Evolutionary conservation across 2,888 invertebrate genomes (phyloP), one percentile per base, ranked within the genome.

Genomic region (Helleia helle): DNA sequence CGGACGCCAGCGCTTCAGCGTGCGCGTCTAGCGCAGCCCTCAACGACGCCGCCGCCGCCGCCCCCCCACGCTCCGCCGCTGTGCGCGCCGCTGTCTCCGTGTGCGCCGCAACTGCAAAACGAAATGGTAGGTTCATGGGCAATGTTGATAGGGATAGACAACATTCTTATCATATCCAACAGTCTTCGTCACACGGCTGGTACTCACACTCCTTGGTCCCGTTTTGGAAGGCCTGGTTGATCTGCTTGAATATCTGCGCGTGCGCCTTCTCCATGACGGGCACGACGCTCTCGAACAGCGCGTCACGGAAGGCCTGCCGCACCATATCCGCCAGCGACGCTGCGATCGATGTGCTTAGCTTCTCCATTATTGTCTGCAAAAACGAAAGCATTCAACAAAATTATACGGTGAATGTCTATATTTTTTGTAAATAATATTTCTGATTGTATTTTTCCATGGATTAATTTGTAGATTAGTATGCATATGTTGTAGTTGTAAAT

Each of bases 131-230:
- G n/a, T n/a, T n/a, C n/a, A n/a, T n/a, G n/a, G n/a, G n/a, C n/a
- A n/a, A n/a, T n/a, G n/a, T n/a, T n/a, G n/a, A n/a, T n/a, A n/a
- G n/a, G n/a, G n/a, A n/a, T n/a, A n/a, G n/a, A n/a, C n/a, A n/a
- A n/a, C n/a, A n/a, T n/a, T n/a, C n/a, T n/a, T n/a, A n/a, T n/a
- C n/a, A n/a, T n/a, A n/a, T n/a, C n/a, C n/a, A n/a, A n/a, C n/a
- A n/a, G n/a, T n/a, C n/a, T n/a, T n/a, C n/a, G n/a, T n/a, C n/a
- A n/a, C n/a, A n/a, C n/a, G n/a, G n/a, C n/a, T n/a, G 6, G 30
- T 2, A 73, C 90, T 89, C 79, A 96, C 96, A 96, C 76, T 97
- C 96, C 65, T 91, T 92, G 4, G 96, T 94, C 40, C 98, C 98
- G 49, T 88, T 88, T 38, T 92, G 90, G 76, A 97, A 98, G 11